phyloP scores from a whole-genome alignment of 2,113 vertebrate species.

The human region DNA sequence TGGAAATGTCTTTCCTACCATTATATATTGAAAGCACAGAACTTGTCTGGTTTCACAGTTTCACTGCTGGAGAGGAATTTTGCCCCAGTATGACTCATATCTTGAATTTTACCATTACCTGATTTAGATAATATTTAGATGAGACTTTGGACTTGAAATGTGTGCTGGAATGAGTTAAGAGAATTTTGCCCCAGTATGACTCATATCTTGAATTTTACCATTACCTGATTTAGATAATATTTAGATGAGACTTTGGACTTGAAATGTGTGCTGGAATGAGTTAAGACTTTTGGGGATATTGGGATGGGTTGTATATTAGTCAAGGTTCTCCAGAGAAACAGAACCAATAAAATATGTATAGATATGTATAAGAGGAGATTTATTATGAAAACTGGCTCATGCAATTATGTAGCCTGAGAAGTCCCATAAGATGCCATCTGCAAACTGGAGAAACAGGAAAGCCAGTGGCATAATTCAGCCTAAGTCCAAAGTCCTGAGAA shows the following conservation, averaged over 20 bases:
- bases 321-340: not conserved
- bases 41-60: not conserved
- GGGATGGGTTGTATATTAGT: not conserved
- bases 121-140: not conserved
- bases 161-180: not conserved
- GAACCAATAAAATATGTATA: not conserved
- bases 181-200: not conserved
- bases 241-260: not conserved
- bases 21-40: not conserved
- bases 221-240: not conserved
- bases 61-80: not conserved
- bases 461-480: not conserved
- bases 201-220: not conserved
- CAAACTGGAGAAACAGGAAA: not conserved
- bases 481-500: not conserved
- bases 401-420: not conserved
- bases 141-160: not conserved
- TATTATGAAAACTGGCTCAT: not conserved
- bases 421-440: not conserved
- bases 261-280: not conserved
- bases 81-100: not conserved
- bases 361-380: not conserved
- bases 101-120: not conserved
- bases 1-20: not conserved
- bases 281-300: not conserved